These are phyloP conservation scores for Clarias batrachus DNA, from an alignment of 2,113 vertebrate genomes.

Conservation along the genomic window DNA sequence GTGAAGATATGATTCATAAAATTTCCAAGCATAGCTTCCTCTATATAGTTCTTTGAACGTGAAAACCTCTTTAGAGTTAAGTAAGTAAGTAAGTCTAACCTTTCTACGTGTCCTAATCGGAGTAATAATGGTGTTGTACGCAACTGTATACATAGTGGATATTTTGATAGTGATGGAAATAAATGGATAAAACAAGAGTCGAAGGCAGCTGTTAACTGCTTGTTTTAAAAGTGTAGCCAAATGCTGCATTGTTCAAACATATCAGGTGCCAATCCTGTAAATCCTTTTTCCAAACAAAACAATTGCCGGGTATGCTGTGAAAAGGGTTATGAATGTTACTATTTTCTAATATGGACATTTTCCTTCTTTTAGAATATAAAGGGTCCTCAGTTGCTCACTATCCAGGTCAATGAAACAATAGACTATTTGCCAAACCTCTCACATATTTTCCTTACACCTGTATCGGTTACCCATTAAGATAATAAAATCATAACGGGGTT, in stretches of 20 bases:
- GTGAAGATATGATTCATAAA: slow-evolving; percentile 41
- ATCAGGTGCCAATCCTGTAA: background rate
- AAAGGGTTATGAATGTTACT: background rate
- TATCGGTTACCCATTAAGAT: slow-evolving; percentile 4
- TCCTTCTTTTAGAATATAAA: background rate
- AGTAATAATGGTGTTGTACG: background rate
- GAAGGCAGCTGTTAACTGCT: slow-evolving; percentile 12
- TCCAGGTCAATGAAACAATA: background rate
- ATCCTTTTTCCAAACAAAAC: slow-evolving; percentile 4
- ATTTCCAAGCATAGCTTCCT: background rate
- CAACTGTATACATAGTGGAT: slow-evolving; percentile 8
- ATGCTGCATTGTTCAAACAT: slow-evolving; percentile 3
- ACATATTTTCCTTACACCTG: background rate
- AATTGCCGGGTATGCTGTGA: background rate
- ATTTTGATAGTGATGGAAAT: slow-evolving; percentile 7
- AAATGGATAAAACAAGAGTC: background rate
- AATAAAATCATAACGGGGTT: background rate
- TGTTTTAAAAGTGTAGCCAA: background rate
- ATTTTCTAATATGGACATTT: background rate
- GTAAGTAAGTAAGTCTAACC: background rate
- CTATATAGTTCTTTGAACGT: background rate
- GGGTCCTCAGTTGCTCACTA: background rate
- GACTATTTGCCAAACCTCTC: slow-evolving; percentile 6
- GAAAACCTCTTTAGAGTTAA: slow-evolving; percentile 2
- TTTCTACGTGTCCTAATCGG: background rate